Evolutionary conservation across 2,113 vertebrate genomes (phyloP), one percentile per base, ranked within the genome.

Genomic region (Microcebus ravelobensis): DNA sequence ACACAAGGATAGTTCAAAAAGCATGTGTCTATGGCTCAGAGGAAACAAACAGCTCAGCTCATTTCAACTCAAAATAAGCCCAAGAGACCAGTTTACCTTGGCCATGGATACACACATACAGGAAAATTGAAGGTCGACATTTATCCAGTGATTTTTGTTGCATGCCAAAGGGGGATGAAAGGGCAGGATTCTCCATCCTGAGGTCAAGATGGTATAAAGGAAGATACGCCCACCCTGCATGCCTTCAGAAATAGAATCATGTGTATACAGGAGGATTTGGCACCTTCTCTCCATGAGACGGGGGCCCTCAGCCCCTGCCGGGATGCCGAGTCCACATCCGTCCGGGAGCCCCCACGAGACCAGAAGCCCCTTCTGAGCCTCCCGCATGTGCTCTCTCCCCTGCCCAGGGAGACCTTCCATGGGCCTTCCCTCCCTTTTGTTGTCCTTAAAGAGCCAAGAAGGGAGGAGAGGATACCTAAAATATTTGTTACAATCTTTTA

Each of bases 31-130:
- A 67, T 84, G 76, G 82, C 31, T 86, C 88, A 76, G 85, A 91
- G 65, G 92, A 98, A 98, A 92, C 79, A 97, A 97, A 95, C 39
- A 97, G 93, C 95, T 85, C 88, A 97, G 95, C 94, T 94, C 96
- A 94, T 88, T 82, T 76, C 52, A 92, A 98, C 87, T 77, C 93
- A 93, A 96, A 97, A 73, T n/a, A 97, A 96, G 90, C 17, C 93
- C 90, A 91, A 96, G 94, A 36, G 74, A 93, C 59, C 9, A 57
- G 74, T 95, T 97, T 92, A 71, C 71, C 50, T 95, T 97, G 93
- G 83, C 91, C 31, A 18, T 5, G 59, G 92, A 79, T 91, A 92
- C n/a, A 50, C 17, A 67, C 61, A 87, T 3, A 55, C 76, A 90
- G 87, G 91, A 74, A 90, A 95, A 89, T 31, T 39, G 74, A 88